A percentile compares a stretch with the other conserved stretches of the same genome.
Conservation (phyloP, 1,140 invertebrate genomes). For the Drosophila persimilis region DNA sequence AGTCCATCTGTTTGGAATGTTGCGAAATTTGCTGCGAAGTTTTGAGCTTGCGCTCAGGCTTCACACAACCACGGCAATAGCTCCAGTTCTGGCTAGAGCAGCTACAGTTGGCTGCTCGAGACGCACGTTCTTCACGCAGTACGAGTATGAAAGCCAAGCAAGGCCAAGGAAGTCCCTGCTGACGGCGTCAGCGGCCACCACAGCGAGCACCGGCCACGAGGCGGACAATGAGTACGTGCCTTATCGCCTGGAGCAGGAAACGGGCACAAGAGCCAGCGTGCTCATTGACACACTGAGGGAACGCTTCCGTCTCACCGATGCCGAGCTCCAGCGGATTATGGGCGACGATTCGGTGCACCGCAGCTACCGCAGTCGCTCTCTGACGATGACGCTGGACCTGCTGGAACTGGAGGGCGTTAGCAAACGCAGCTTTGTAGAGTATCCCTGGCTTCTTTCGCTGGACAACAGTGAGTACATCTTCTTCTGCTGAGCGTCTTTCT, state of each 20-base stretch:
- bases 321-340: constrained; percentile 51
- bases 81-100: neutral
- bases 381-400: constrained; percentile 46
- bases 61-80: neutral
- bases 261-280: constrained; percentile 14
- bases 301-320: constrained; percentile 53
- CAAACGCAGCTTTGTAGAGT: constrained; percentile 65
- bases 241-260: constrained; percentile 53
- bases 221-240: constrained; percentile 63
- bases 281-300: constrained; percentile 47
- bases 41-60: constrained; percentile 43
- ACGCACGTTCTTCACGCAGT: constrained; percentile 57
- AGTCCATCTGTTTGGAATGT: constrained; percentile 29
- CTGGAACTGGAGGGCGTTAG: constrained; percentile 57
- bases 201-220: constrained; percentile 34
- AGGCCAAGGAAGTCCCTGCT: constrained; percentile 24
- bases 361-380: constrained; percentile 41
- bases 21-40: constrained; percentile 49
- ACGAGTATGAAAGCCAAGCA: constrained; percentile 16
- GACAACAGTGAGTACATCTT: constrained; percentile 50
- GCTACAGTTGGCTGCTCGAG: neutral
- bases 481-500: neutral
- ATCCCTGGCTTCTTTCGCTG: constrained; percentile 71
- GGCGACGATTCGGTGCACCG: constrained; percentile 60
- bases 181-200: constrained; percentile 3